Percentiles rank a stretch among this genome's conserved stretches.
These are phyloP conservation scores for Deroplatys truncata DNA, from an alignment of 2,888 invertebrate genomes.

Conservation along the genomic window DNA sequence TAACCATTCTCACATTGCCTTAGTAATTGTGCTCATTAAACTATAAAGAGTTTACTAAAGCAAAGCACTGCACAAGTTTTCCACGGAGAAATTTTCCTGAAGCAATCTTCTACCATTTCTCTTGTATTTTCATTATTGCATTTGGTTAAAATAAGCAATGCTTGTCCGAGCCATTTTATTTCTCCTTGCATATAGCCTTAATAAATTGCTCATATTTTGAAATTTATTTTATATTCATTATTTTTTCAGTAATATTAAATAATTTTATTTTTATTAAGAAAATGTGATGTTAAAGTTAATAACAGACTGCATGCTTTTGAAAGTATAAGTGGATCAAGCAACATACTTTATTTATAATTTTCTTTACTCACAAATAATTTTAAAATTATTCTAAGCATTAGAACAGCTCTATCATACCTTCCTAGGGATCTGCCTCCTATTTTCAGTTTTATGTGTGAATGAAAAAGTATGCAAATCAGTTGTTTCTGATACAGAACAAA, in stretches of 20 bases:
- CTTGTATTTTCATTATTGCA: not conserved
- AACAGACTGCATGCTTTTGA: not conserved
- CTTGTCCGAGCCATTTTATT: constrained; percentile 1
- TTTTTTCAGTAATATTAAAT: not conserved
- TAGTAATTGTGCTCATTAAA: constrained; percentile 8
- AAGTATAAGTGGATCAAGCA: not conserved
- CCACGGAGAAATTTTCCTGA: not conserved
- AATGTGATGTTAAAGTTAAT: not conserved
- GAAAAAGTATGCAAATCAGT: not conserved
- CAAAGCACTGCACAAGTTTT: not conserved
- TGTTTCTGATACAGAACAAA: not conserved
- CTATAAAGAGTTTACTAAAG: not conserved
- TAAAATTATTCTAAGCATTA: not conserved
- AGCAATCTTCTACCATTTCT: not conserved
- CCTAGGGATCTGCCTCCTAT: not conserved
- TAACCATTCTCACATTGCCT: constrained; percentile 9
- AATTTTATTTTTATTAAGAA: not conserved
- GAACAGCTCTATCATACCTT: not conserved
- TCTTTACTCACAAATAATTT: not conserved
- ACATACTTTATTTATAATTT: not conserved
- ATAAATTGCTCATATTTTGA: not conserved
- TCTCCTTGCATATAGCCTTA: not conserved
- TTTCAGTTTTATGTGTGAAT: not conserved
- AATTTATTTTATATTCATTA: not conserved
- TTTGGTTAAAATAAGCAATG: not conserved